A percentile compares a stretch with the other conserved stretches of the same genome.
These are phyloP conservation scores for Catostomus latipinnis DNA, from an alignment of 2,797 vertebrate species.

Conservation along the genomic window DNA sequence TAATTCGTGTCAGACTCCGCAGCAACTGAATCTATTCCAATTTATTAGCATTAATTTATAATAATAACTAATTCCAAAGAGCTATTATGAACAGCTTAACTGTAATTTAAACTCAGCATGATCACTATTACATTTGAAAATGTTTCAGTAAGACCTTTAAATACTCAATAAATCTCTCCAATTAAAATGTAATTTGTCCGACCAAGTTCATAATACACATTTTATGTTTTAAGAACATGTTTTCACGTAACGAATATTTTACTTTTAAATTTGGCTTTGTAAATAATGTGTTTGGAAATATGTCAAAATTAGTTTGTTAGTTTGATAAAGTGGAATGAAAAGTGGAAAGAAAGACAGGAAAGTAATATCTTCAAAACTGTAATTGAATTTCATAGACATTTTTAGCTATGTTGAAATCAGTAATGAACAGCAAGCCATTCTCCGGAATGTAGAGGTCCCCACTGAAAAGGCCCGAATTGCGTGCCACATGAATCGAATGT, in stretches of 20 bases:
- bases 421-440: too few relatives aligned
- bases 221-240: neutral
- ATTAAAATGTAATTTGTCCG: neutral
- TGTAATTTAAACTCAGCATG: neutral
- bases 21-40: neutral
- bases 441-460: too few relatives aligned
- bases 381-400: conserved; percentile 65
- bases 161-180: neutral
- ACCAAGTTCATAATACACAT: neutral
- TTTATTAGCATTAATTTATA: neutral
- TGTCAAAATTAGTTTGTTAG: neutral
- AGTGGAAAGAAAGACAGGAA: conserved; percentile 23
- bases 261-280: neutral
- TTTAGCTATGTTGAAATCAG: conserved; percentile 57
- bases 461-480: conserved; percentile 62
- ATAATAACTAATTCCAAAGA: conserved; percentile 7
- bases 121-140: neutral
- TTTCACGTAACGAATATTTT: neutral
- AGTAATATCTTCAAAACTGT: conserved; percentile 55
- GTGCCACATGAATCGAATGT: conserved; percentile 72
- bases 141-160: neutral
- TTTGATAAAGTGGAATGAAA: neutral
- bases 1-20: neutral
- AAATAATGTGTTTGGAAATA: neutral
- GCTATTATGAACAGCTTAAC: neutral